A percentile compares a stretch with the other conserved stretches of the same genome.
Conservation (phyloP, 2,888 invertebrate genomes). For the Ormyrus rosae region DNA sequence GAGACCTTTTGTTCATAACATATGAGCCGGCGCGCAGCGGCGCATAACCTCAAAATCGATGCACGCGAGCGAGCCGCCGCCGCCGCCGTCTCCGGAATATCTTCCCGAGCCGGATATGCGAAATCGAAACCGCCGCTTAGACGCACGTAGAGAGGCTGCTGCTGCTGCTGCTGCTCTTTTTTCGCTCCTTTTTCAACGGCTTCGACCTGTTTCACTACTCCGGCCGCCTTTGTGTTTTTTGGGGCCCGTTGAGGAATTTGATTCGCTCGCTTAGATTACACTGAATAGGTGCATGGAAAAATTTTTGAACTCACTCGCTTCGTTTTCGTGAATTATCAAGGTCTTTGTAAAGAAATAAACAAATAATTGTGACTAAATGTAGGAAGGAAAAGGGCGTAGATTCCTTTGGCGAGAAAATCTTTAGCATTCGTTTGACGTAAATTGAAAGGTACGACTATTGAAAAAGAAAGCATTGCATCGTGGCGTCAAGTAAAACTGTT, state of each 20-base stretch:
- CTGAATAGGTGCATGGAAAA: background rate
- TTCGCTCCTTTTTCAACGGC: constrained; percentile 9
- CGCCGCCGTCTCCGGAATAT: background rate
- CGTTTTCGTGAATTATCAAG: no score
- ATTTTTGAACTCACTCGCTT: background rate
- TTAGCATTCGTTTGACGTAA: no score
- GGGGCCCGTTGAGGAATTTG: constrained; percentile 23
- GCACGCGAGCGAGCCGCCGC: background rate
- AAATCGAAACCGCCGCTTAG: constrained; percentile 39
- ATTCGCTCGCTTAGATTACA: constrained; percentile 32
- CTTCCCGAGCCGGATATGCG: constrained; percentile 45
- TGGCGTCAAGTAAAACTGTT: no score
- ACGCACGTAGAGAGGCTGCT: constrained; percentile 13
- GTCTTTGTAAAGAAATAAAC: no score
- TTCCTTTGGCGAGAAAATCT: no score
- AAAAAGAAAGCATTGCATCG: no score
- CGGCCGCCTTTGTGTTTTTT: background rate
- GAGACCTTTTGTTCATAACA: constrained; percentile 4
- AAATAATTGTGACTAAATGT: no score
- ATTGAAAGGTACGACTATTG: no score
- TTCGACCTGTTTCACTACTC: background rate
- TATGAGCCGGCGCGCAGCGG: background rate
- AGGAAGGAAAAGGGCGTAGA: no score
- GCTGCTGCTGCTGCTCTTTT: constrained; percentile 10
- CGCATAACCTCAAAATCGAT: constrained; percentile 41